Evolutionary conservation across 2,113 vertebrate species (phyloP).

Genomic region (Hypocryptadius cinnamomeus): DNA sequence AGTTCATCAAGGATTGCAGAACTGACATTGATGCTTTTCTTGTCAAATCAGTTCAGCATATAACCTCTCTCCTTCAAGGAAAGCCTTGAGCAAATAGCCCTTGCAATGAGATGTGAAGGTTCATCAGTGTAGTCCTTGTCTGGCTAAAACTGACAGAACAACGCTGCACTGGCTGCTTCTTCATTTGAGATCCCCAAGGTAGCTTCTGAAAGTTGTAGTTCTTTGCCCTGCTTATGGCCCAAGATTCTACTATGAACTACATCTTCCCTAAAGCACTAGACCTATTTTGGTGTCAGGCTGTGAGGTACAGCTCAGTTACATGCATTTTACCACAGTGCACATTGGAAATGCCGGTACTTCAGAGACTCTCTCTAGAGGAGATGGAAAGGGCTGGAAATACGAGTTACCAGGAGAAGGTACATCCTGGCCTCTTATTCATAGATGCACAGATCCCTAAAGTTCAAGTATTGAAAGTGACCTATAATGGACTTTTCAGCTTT

Average conservation of each 20-base stretch:
- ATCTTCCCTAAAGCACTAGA: not conserved
- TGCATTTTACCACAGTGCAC: not conserved
- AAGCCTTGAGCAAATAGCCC: not conserved
- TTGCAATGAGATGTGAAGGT: not conserved
- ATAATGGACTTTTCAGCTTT: not conserved
- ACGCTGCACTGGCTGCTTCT: not conserved
- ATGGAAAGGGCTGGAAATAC: not conserved
- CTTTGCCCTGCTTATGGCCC: not conserved
- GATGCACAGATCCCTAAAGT: not conserved
- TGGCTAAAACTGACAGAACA: not conserved
- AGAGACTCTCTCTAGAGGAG: not conserved
- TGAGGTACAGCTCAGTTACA: not conserved
- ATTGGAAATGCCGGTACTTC: not conserved
- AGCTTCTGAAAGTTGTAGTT: not conserved
- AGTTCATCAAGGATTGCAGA: not conserved
- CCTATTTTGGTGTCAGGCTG: not conserved
- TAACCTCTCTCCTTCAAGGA: not conserved
- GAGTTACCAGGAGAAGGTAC: not conserved
- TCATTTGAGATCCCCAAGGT: not conserved
- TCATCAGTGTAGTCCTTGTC: not conserved
- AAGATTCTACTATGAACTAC: not conserved
- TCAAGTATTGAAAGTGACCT: not conserved
- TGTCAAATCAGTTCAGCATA: not conserved
- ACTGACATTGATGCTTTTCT: not conserved
- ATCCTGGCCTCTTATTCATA: not conserved